Evolutionary conservation across 2,113 vertebrate species (phyloP).

Genomic region (Accipiter virgatus): DNA sequence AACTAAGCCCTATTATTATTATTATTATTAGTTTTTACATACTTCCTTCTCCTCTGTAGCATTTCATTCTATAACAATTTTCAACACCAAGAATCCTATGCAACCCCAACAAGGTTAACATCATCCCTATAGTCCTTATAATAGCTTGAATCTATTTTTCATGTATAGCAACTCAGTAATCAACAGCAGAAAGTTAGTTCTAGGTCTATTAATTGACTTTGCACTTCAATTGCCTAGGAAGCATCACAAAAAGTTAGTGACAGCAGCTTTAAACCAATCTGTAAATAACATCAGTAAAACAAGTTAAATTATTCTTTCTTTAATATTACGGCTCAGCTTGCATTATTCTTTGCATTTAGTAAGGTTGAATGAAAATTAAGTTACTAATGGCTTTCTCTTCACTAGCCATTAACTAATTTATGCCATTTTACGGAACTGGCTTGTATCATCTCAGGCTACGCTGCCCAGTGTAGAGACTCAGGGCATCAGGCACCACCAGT

Average conservation of each 20-base stretch:
- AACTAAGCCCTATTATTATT: background rate
- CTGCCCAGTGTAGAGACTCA: background rate
- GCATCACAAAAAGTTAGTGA: background rate
- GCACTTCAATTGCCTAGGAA: background rate
- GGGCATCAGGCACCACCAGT: background rate
- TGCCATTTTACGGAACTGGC: background rate
- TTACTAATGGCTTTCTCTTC: background rate
- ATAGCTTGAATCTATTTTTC: background rate
- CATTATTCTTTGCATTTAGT: background rate
- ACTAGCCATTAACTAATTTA: background rate
- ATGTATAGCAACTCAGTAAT: background rate
- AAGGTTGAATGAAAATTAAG: background rate
- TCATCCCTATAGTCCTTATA: background rate
- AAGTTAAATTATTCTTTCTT: background rate
- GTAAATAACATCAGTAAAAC: background rate
- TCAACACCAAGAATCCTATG: background rate
- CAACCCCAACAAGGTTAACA: background rate
- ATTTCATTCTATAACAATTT: background rate
- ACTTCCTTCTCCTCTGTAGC: background rate
- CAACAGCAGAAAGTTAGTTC: background rate
- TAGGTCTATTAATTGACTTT: background rate
- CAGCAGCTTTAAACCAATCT: background rate
- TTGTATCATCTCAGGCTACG: accelerated
- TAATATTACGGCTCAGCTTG: background rate
- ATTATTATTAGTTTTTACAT: background rate